Percentiles rank a stretch among this genome's conserved stretches.
Conservation (phyloP, 2,113 vertebrate species). For the Alligator sinensis region DNA sequence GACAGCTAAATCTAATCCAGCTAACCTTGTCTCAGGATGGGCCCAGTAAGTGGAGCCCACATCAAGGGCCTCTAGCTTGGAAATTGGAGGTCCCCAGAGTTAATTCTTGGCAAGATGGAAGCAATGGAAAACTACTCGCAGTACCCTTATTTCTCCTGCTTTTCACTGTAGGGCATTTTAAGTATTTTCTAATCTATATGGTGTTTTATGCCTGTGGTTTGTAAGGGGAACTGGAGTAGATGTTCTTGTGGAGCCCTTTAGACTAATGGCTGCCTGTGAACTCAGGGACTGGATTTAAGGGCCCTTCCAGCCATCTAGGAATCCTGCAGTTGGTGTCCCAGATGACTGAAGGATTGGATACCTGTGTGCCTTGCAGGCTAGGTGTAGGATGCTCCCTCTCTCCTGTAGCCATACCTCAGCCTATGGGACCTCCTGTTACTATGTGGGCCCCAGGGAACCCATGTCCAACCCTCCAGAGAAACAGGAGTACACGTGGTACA, state of each 20-base stretch:
- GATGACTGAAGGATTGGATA: background rate
- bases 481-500: background rate
- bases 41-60: background rate
- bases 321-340: too few species aligned
- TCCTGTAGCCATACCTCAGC: background rate
- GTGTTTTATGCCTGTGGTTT: too few species aligned
- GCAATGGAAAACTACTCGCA: too few species aligned
- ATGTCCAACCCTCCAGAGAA: background rate
- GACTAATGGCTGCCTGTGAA: too few species aligned
- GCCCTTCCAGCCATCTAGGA: too few species aligned
- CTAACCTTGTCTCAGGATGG: background rate
- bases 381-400: background rate
- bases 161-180: too few species aligned
- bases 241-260: too few species aligned
- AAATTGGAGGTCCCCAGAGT: background rate
- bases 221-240: too few species aligned
- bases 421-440: background rate
- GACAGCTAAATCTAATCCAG: background rate
- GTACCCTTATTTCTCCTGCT: too few species aligned
- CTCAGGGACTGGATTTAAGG: too few species aligned
- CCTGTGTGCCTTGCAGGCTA: background rate
- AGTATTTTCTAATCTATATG: too few species aligned
- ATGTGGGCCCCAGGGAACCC: background rate
- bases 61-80: background rate
- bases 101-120: background rate